Conservation (phyloP, 1,140 invertebrate species). For the Goniozus legneri region DNA sequence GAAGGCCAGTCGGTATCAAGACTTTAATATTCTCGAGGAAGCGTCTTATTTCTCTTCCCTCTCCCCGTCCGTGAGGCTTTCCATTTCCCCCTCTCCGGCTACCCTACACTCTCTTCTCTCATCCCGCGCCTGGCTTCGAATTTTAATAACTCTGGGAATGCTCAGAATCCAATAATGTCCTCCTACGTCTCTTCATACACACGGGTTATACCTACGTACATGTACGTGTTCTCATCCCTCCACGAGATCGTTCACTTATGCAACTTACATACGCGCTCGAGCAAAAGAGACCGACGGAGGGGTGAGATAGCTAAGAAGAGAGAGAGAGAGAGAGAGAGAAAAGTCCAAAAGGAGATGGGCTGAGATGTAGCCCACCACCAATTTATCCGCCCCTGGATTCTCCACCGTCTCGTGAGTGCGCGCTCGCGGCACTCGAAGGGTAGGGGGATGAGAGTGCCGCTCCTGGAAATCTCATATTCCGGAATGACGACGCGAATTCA, state of each 20-base stretch:
- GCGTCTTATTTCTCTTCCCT: slow-evolving; percentile 29
- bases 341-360: too few species aligned
- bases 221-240: slow-evolving; percentile 10
- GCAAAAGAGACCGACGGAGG: too few species aligned
- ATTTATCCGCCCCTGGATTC: slow-evolving; percentile 6
- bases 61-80: slow-evolving; percentile 18
- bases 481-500: slow-evolving; percentile 47
- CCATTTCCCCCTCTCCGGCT: slow-evolving; percentile 8
- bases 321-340: background rate
- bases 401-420: slow-evolving; percentile 18
- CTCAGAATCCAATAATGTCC: slow-evolving; percentile 55
- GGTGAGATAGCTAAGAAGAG: background rate
- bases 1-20: slow-evolving; percentile 33
- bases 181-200: slow-evolving; percentile 29
- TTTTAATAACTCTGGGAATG: slow-evolving; percentile 55
- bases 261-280: slow-evolving; percentile 4
- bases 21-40: slow-evolving; percentile 47
- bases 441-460: too few species aligned
- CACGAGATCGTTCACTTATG: too few species aligned
- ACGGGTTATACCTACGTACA: slow-evolving; percentile 14
- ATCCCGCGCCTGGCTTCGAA: slow-evolving; percentile 50
- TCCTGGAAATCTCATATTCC: slow-evolving; percentile 48
- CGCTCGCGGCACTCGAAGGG: slow-evolving; percentile 16
- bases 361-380: too few species aligned
- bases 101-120: slow-evolving; percentile 14